Evolutionary conservation across 2,113 vertebrate genomes (phyloP).

Genomic region (Nesogale talazaci): DNA sequence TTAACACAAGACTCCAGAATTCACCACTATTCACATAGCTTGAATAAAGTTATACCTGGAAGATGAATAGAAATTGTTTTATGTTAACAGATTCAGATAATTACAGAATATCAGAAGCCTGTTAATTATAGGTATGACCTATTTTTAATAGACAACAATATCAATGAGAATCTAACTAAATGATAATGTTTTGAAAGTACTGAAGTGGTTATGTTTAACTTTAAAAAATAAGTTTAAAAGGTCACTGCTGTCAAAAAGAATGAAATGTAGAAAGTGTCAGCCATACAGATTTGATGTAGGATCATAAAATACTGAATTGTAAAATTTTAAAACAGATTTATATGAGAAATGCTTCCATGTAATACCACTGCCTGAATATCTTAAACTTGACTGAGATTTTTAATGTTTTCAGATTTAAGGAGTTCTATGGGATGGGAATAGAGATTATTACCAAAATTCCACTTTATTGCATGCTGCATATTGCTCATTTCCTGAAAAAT

Average conservation of each 20-base stretch:
- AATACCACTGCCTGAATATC: neutral
- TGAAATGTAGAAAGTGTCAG: neutral
- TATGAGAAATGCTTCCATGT: neutral
- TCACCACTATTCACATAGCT: neutral
- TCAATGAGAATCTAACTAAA: neutral
- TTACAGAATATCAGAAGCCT: neutral
- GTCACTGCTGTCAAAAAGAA: conserved; percentile 31
- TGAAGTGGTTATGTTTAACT: neutral
- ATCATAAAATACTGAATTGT: conserved; percentile 30
- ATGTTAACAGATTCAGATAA: neutral
- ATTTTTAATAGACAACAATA: neutral
- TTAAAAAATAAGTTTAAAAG: conserved; percentile 61
- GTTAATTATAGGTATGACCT: neutral
- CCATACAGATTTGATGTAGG: neutral
- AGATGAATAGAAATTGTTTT: neutral
- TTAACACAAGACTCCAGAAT: neutral
- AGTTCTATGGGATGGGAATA: neutral
- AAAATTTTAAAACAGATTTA: conserved; percentile 46
- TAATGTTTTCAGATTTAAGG: conserved; percentile 28
- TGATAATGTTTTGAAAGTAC: neutral
- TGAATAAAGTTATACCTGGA: neutral
- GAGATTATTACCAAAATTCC: conserved; percentile 42
- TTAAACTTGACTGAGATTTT: conserved; percentile 13
- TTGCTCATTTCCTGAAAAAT: neutral
- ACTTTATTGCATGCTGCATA: conserved; percentile 47